phyloP scores from a whole-genome alignment of 2,888 invertebrate species.

The Steromphala cineraria region DNA sequence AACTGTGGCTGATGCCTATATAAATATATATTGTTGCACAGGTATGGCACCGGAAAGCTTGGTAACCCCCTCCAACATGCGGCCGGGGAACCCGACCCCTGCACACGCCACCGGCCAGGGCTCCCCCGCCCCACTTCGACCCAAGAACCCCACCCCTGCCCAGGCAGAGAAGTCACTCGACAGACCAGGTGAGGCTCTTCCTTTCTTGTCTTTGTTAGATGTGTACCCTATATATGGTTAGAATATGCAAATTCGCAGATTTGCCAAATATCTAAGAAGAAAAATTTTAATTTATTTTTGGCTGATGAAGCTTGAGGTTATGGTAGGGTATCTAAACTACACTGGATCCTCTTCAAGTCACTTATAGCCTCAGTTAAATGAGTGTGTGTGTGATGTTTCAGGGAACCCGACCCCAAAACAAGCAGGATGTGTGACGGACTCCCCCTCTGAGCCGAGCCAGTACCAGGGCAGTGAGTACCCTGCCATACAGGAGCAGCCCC shows the following conservation, averaged over 20 bases:
- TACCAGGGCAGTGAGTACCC: slow-evolving; percentile 38
- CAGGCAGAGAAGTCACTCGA: slow-evolving; percentile 60
- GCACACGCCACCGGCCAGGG: slow-evolving; percentile 70
- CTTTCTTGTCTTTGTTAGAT: not conserved
- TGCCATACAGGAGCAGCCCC: slow-evolving; percentile 66
- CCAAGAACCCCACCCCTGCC: slow-evolving; percentile 70
- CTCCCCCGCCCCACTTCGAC: slow-evolving; percentile 67
- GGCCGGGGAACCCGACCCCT: slow-evolving; percentile 74
- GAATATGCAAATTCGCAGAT: not conserved
- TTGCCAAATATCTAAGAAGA: too few relatives aligned
- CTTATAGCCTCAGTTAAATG: not conserved
- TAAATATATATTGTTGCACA: not conserved
- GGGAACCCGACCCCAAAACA: slow-evolving; percentile 66
- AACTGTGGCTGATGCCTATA: too few relatives aligned
- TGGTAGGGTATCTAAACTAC: too few relatives aligned
- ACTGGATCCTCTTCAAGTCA: too few relatives aligned
- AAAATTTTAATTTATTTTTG: too few relatives aligned
- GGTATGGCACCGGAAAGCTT: slow-evolving; percentile 47
- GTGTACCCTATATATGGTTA: not conserved
- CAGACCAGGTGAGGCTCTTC: slow-evolving; percentile 56
- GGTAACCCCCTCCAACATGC: slow-evolving; percentile 59
- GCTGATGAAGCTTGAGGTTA: too few relatives aligned
- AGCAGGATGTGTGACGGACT: slow-evolving; percentile 58
- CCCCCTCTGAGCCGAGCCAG: slow-evolving; percentile 42
- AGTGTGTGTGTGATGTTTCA: slow-evolving; percentile 28